Percentiles rank a stretch among this genome's conserved stretches.
Evolutionary conservation across 2,888 invertebrate genomes (phyloP).

Genomic region (Himalopsyche anomala): DNA sequence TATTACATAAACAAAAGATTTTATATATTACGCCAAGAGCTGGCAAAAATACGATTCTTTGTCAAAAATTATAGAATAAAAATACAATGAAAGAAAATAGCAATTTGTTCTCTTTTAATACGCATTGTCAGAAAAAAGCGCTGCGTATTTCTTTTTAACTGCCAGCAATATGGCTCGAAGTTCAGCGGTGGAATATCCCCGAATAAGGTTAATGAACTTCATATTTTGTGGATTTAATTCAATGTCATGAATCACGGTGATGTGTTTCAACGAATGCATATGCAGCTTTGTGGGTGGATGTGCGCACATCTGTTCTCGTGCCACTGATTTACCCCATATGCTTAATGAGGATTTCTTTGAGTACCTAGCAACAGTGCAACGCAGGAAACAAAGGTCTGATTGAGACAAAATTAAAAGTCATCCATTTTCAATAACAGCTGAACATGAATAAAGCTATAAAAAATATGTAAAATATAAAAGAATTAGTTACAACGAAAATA

Average conservation of each 20-base stretch:
- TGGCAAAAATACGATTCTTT: too few species aligned
- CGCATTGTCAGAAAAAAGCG: too few species aligned
- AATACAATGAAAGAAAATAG: too few species aligned
- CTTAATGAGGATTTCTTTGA: background rate
- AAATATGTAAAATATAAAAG: too few species aligned
- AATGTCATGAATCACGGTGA: conserved; percentile 32
- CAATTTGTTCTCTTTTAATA: too few species aligned
- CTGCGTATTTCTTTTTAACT: too few species aligned
- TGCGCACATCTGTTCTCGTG: conserved; percentile 29
- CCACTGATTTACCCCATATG: conserved; percentile 37
- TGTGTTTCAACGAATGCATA: conserved; percentile 27
- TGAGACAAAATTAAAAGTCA: background rate
- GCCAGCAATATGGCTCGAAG: background rate
- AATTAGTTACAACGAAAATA: too few species aligned
- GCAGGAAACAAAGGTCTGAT: background rate
- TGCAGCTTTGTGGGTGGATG: conserved; percentile 35
- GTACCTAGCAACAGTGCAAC: background rate
- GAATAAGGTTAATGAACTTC: conserved; percentile 37
- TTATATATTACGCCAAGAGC: too few species aligned
- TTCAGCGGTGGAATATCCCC: background rate
- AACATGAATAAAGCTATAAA: too few species aligned
- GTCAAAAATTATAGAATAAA: too few species aligned
- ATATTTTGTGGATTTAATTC: conserved; percentile 37
- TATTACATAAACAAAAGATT: too few species aligned
- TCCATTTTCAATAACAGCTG: too few species aligned